These are phyloP conservation scores for Varanus salvator DNA, from an alignment of 2,113 vertebrate species.

Conservation along the genomic window DNA sequence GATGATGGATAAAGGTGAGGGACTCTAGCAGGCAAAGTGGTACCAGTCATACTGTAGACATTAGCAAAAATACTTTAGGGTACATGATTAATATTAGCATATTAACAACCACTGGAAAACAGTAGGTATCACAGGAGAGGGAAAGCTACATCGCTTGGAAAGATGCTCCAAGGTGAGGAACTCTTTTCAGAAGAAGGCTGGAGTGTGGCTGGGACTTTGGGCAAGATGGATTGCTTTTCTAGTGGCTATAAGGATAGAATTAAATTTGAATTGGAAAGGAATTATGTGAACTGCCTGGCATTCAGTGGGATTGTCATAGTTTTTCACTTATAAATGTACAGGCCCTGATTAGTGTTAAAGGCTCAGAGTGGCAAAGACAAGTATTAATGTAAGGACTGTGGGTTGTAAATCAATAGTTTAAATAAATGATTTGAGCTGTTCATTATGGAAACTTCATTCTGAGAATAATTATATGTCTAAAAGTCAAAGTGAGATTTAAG, in stretches of 20 bases:
- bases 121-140: background rate
- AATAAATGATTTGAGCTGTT: constrained; percentile 68
- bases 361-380: constrained; percentile 56
- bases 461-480: constrained; percentile 70
- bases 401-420: constrained; percentile 74
- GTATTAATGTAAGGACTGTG: constrained; percentile 59
- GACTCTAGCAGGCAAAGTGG: background rate
- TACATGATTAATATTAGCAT: background rate
- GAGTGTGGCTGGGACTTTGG: background rate
- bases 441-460: constrained; percentile 69
- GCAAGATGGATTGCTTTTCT: constrained; percentile 24
- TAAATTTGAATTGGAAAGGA: constrained; percentile 23
- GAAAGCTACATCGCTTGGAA: background rate
- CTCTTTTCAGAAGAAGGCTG: constrained; percentile 14
- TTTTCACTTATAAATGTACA: constrained; percentile 53
- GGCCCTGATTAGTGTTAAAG: constrained; percentile 55
- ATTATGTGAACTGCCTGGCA: constrained; percentile 1
- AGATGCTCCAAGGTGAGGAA: background rate
- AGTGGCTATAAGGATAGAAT: constrained; percentile 36
- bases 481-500: constrained; percentile 74
- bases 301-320: constrained; percentile 22
- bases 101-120: background rate
- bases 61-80: background rate
- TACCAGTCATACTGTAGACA: background rate
- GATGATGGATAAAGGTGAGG: background rate